Conservation (phyloP, 2,888 invertebrate species). For the Oligia fasciuncula region DNA sequence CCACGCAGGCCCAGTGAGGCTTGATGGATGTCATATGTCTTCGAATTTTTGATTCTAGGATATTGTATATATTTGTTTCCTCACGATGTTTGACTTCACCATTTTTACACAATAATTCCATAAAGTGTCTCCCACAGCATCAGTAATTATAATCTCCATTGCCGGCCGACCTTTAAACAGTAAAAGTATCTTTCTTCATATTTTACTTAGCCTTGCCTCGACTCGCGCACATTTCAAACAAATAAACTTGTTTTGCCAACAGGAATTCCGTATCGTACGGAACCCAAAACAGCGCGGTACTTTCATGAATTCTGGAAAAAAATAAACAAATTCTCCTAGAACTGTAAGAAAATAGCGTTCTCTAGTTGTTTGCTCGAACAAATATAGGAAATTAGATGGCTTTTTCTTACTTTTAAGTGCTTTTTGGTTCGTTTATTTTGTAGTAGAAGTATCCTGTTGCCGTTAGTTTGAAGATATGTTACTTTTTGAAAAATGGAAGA, state of each 20-base stretch:
- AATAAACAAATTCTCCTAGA: conserved; percentile 40
- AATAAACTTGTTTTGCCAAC: conserved; percentile 50
- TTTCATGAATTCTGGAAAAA: conserved; percentile 34
- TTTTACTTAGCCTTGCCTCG: conserved; percentile 20
- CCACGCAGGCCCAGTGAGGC: too few species aligned
- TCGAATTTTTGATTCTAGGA: too few species aligned
- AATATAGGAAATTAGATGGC: conserved; percentile 57
- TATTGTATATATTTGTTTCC: too few species aligned
- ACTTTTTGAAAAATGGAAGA: not conserved
- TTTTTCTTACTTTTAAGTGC: conserved; percentile 56
- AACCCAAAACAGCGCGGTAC: conserved; percentile 29
- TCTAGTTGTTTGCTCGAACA: conserved; percentile 43
- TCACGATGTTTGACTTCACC: not conserved
- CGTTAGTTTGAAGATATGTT: conserved; percentile 1
- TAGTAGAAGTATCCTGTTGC: not conserved
- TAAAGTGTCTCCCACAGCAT: not conserved
- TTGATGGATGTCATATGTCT: too few species aligned
- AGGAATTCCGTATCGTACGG: conserved; percentile 36
- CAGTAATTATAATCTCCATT: not conserved
- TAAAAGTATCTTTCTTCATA: conserved; percentile 24
- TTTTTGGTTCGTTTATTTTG: conserved; percentile 42
- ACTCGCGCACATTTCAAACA: conserved; percentile 34
- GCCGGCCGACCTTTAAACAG: not conserved
- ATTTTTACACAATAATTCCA: not conserved
- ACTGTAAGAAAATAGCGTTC: conserved; percentile 33